Evolutionary conservation across 2,888 invertebrate genomes (phyloP), one percentile per base, ranked within the genome.

Genomic region (Drosophila pegasa): DNA sequence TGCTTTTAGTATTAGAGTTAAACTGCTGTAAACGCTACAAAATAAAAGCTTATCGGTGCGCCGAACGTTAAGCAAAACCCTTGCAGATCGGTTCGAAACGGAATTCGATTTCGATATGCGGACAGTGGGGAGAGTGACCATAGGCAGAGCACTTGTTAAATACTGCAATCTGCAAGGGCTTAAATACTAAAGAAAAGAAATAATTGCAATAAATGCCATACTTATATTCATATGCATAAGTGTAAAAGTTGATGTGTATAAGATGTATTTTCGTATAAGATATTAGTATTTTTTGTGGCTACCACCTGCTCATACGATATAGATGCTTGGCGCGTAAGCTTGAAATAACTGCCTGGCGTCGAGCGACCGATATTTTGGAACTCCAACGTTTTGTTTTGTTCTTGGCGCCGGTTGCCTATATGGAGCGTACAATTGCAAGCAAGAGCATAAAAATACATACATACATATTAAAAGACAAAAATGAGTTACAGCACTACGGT

Each of bases 301-400:
- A 86, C 89, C 92, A 98, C 98, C 97, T 97, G 93, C 96, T 97
- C 80, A 99, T 93, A 91, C 96, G 97, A 93, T 99, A 98, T 69
- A 99, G 94, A 88, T 98, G 98, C 78, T 95, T 95, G 93, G 98
- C 98, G 90, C 98, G 94, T 91, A 99, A 95, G 92, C 99, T 99
- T 89, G 98, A 98, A 92, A 99, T 95, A 51, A 99, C 99, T 56
- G 98, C 98, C 89, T 98, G 94, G 93, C 98, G 98, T 88, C 97
- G 94, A 40, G 97, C 97, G 60, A 96, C 96, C 75, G 97, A 96
- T 75, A 97, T 93, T 76, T 97, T 94, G 89, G 95, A 94, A 91
- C 94, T 95, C 97, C 97, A 97, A 90, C 95, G 96, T 90, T 94
- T 94, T 57, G 94, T 93, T 68, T 94, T 94, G 88, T 94, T 94